phyloP scores from a whole-genome alignment of 2,113 vertebrate species.

The Oryzias javanicus region DNA sequence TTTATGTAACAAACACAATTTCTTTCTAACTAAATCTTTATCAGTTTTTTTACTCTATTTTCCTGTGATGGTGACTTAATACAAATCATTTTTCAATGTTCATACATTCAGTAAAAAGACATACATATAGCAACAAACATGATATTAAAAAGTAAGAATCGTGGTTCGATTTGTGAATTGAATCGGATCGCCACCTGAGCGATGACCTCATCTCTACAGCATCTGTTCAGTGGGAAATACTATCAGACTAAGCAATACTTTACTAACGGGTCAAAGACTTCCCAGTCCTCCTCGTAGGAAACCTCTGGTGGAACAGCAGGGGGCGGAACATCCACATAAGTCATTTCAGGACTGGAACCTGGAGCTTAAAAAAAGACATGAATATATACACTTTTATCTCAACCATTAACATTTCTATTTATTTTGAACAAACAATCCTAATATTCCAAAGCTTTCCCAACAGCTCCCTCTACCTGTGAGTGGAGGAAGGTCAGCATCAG shows the following conservation, averaged over 20 bases:
- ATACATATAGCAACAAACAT: too few species aligned
- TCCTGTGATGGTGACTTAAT: too few species aligned
- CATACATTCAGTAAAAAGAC: too few species aligned
- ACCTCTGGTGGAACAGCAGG: slow-evolving; percentile 87
- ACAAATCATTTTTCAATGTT: too few species aligned
- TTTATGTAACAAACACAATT: too few species aligned
- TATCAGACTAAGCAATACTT: background rate
- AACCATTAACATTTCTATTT: background rate
- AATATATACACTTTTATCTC: background rate
- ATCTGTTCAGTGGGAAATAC: background rate
- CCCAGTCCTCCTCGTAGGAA: slow-evolving; percentile 98
- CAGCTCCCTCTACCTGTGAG: slow-evolving; percentile 82
- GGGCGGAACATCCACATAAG: slow-evolving; percentile 80
- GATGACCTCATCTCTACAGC: too few species aligned
- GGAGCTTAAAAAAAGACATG: slow-evolving; percentile 75
- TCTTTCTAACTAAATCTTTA: too few species aligned
- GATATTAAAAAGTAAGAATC: too few species aligned
- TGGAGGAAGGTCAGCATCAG: slow-evolving; percentile 87
- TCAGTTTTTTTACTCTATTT: too few species aligned
- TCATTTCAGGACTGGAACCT: slow-evolving; percentile 85
- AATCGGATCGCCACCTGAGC: too few species aligned
- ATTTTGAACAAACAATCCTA: background rate
- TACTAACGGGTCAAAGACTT: slow-evolving; percentile 99
- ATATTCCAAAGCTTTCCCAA: background rate
- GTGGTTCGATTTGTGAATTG: too few species aligned